Evolutionary conservation across 2,113 vertebrate genomes (phyloP).

Genomic region (Melozone crissalis): DNA sequence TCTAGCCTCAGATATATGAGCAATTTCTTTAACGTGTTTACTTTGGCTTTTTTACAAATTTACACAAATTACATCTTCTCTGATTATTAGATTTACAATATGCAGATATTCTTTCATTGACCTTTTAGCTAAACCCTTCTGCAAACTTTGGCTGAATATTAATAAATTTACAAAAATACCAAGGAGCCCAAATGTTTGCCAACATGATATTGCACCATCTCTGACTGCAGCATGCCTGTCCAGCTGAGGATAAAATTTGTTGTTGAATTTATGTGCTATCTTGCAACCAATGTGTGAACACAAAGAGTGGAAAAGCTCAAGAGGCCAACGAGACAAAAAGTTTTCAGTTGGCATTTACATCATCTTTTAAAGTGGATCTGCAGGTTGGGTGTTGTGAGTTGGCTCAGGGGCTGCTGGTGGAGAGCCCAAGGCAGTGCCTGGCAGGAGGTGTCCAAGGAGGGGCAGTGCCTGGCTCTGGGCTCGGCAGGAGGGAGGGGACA

Average conservation of each 20-base stretch:
- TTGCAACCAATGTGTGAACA: not conserved
- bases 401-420: not conserved
- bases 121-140: slow-evolving; percentile 44
- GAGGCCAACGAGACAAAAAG: not conserved
- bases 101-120: slow-evolving; percentile 50
- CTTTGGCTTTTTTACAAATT: slow-evolving; percentile 44
- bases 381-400: not conserved
- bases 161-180: slow-evolving; percentile 26
- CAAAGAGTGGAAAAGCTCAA: not conserved
- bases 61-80: slow-evolving; percentile 27
- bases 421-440: fast-evolving
- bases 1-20: slow-evolving; percentile 5
- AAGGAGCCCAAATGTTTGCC: not conserved
- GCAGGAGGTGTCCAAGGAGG: not conserved
- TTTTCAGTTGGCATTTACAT: not conserved
- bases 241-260: not conserved
- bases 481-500: not conserved
- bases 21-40: slow-evolving; percentile 29
- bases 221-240: not conserved
- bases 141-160: slow-evolving; percentile 10
- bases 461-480: not conserved
- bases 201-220: not conserved
- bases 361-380: not conserved
- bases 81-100: slow-evolving; percentile 39
- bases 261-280: not conserved